Evolutionary conservation across 1,140 invertebrate species (phyloP).

Genomic region (Panagrolaimus sp.): DNA sequence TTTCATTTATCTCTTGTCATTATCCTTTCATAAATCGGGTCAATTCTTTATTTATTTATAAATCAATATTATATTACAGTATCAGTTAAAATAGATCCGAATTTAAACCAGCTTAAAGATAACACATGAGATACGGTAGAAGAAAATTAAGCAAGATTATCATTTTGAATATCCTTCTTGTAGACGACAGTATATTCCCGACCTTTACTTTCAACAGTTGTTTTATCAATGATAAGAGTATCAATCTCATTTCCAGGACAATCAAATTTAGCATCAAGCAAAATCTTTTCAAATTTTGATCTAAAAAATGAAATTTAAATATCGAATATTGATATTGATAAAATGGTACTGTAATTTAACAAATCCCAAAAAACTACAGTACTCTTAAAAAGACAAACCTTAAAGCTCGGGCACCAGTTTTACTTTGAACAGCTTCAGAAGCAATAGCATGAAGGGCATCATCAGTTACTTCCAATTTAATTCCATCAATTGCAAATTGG

Average conservation of each 20-base stretch:
- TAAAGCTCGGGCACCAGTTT: conserved; percentile 78
- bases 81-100: no score
- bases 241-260: conserved; percentile 74
- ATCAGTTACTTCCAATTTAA: conserved; percentile 74
- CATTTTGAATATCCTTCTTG: no score
- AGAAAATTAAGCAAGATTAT: no score
- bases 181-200: no score
- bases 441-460: conserved; percentile 84
- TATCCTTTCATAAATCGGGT: no score
- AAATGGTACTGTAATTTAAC: background rate
- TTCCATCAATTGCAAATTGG: conserved; percentile 73
- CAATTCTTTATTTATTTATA: no score
- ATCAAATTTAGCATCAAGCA: conserved; percentile 95
- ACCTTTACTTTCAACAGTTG: background rate
- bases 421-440: conserved; percentile 80
- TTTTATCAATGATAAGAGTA: conserved; percentile 1
- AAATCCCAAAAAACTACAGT: background rate
- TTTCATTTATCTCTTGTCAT: no score
- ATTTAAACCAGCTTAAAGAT: no score
- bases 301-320: background rate
- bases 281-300: conserved; percentile 71
- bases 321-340: background rate
- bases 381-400: conserved; percentile 25
- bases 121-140: no score
- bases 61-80: no score